A percentile compares a stretch with the other conserved stretches of the same genome.
Evolutionary conservation across 2,113 vertebrate genomes (phyloP).

Genomic region (Myotis yumanensis): DNA sequence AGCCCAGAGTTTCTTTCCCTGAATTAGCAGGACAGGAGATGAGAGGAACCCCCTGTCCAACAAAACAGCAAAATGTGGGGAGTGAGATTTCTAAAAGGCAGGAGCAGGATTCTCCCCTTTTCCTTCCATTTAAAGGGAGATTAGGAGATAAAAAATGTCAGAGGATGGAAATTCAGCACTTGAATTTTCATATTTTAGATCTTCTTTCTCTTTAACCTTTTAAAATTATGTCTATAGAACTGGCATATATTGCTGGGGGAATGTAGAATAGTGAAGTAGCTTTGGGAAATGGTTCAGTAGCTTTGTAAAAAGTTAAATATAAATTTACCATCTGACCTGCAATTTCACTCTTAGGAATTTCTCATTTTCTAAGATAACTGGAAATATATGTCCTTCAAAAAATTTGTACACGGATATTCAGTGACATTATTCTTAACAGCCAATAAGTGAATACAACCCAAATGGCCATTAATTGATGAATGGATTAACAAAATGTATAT

Average conservation of each 20-base stretch:
- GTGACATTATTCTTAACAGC: not conserved
- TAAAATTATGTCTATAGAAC: not conserved
- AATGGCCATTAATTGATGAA: not conserved
- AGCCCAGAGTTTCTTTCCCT: not conserved
- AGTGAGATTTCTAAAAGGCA: not conserved
- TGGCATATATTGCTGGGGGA: not conserved
- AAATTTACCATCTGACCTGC: not conserved
- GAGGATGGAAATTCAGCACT: not conserved
- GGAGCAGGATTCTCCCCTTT: not conserved
- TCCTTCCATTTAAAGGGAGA: not conserved
- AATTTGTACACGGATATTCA: not conserved
- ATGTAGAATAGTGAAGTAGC: not conserved
- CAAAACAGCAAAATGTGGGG: not conserved
- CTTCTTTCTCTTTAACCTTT: not conserved
- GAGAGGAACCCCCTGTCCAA: not conserved
- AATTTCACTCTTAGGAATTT: not conserved
- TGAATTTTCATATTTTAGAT: not conserved
- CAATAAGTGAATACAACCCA: not conserved
- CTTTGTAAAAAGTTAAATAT: conserved; percentile 32
- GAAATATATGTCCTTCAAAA: not conserved
- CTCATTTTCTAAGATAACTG: not conserved
- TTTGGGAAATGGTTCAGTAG: not conserved
- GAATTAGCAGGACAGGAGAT: not conserved
- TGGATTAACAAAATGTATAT: not conserved
- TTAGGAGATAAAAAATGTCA: not conserved